Base-by-base conservation (phyloP, 2,888 invertebrate species). In the Emmelina monodactyla region DNA sequence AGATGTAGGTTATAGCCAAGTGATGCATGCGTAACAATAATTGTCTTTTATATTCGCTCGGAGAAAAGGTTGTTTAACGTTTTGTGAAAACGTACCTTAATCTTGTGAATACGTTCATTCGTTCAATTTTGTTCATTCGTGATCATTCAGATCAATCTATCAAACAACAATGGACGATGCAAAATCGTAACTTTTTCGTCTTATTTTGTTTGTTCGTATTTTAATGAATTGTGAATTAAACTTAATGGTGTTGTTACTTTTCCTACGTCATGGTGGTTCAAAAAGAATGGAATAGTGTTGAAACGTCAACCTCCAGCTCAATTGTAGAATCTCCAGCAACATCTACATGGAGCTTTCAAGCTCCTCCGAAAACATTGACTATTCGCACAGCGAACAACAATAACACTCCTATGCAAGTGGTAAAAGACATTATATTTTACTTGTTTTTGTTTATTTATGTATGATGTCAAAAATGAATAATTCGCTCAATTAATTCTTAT, bases 341-440 rank as follows among this genome's bases (percentile, higher is more conserved):
- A 40, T 56, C 52, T 53, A 54, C 70, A 47, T 73, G 78, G 75
- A 63, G 53, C 42, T 71, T 75, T 37, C 75, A 68, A 53, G 59
- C 63, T 19, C 70, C 72, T 25, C 32, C 52, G 11, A 72, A 69
- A 50, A 55, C 62, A 19, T 44, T 66, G 37, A 64, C 52, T 46
- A 56, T 62, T 39, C 64, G 68, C n/a, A 7, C 25, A 10, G n/a
- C 4, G 28, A 49, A 57, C 28, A 60, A 39, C 34, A 49, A 55
- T n/a, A 45, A 56, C 14, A 51, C 40, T 40, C 73, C 55, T 40
- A 73, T 72, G 65, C 76, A 75, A 47, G 53, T 64, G 46, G 78
- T 76, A 57, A 54, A 34, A 13, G 7, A 10, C 19, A 16, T 5
- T 31, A 16, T 28, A 10, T 29, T 9, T 6, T 19, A 9, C 9